A percentile compares a stretch with the other conserved stretches of the same genome.
Conservation (phyloP, 2,888 invertebrate species). For the Drosophila stalkeri region DNA sequence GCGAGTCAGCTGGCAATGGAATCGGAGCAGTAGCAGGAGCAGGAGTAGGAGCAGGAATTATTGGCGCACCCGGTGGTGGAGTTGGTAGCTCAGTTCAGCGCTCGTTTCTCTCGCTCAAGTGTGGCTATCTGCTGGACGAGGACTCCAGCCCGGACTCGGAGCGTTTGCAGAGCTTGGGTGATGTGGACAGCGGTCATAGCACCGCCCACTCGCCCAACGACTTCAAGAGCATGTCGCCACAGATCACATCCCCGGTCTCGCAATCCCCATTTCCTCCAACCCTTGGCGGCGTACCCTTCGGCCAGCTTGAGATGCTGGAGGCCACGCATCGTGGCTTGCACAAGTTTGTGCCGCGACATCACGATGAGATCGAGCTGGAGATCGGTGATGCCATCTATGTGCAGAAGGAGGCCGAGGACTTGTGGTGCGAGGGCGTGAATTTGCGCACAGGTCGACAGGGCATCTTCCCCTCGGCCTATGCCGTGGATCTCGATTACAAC, state of each 20-base stretch:
- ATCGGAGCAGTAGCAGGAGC: constrained; percentile 43
- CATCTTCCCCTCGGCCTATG: constrained; percentile 98
- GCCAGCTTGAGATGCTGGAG: constrained; percentile 93
- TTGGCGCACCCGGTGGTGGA: constrained; percentile 34
- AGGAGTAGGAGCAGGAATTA: constrained; percentile 16
- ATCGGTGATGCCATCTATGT: constrained; percentile 99
- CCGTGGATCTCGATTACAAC: constrained; percentile 97
- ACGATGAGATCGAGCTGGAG: constrained; percentile 98
- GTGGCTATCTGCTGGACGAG: constrained; percentile 91
- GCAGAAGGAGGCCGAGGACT: constrained; percentile 97
- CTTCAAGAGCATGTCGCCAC: constrained; percentile 93
- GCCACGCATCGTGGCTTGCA: constrained; percentile 98
- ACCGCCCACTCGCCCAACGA: constrained; percentile 96
- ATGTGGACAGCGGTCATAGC: constrained; percentile 95
- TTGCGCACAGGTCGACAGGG: constrained; percentile 96
- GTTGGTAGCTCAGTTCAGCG: constrained; percentile 70
- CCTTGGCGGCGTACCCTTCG: constrained; percentile 91
- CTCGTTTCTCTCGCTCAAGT: constrained; percentile 89
- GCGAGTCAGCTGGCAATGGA: constrained; percentile 55
- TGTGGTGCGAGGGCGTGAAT: constrained; percentile 99
- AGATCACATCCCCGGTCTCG: constrained; percentile 87
- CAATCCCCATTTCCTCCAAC: constrained; percentile 89
- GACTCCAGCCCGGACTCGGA: constrained; percentile 95
- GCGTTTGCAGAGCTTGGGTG: constrained; percentile 90
- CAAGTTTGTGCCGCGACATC: constrained; percentile 97